Conservation (phyloP, 2,888 invertebrate genomes). For the Polyommatus iphigenia region DNA sequence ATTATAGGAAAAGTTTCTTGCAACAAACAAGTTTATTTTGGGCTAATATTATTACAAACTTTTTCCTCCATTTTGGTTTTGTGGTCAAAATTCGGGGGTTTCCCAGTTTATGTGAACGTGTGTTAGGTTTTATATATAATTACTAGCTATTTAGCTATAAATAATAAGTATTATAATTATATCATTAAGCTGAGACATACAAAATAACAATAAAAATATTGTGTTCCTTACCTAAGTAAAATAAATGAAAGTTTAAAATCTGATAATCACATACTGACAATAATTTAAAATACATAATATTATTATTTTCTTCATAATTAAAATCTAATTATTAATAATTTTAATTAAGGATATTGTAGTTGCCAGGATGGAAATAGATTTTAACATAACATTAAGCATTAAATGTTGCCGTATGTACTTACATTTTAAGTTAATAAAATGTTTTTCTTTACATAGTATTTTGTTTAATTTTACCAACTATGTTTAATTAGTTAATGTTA, state of each 20-base stretch:
- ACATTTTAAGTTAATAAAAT: neutral
- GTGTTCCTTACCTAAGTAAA: no score
- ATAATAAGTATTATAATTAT: neutral
- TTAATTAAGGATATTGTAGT: neutral
- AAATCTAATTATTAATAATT: neutral
- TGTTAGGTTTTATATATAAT: neutral
- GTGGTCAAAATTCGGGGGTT: neutral
- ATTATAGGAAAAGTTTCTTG: no score
- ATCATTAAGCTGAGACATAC: neutral
- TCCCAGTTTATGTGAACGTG: neutral
- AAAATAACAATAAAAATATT: neutral
- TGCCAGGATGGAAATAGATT: neutral
- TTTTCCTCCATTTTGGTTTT: neutral
- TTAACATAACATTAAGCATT: neutral
- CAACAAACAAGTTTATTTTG: no score
- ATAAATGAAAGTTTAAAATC: no score
- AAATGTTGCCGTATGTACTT: slow-evolving; percentile 4
- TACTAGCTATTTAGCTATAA: neutral
- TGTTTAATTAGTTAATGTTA: neutral
- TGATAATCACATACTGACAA: no score
- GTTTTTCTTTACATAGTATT: neutral
- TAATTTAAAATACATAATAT: no score
- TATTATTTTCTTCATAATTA: no score
- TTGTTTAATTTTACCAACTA: neutral
- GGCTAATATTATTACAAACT: neutral